Evolutionary conservation across 1,140 invertebrate genomes (phyloP), one percentile per base, ranked within the genome.

Genomic region (Bacillus rossius): DNA sequence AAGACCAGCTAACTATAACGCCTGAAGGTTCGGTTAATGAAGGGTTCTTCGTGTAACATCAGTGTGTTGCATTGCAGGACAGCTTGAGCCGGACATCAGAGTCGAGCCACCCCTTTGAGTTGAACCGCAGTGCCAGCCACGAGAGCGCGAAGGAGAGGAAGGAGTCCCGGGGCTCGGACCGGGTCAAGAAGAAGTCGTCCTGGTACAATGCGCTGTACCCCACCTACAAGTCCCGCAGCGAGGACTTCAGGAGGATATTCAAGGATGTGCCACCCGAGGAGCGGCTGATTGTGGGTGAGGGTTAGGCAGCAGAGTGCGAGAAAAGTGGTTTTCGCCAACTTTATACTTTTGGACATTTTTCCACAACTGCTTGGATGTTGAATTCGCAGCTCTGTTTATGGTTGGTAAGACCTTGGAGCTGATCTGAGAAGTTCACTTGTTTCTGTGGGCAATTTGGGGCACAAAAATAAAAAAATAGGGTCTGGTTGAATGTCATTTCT

Each of bases 191-290:
- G 67, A 87, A 87, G 58, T 79, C 82, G 19, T 79, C 79, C 64
- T 92, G 90, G 86, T 92, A 91, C 73, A 89, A 87, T 72, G 84
- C 94, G 38, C 78, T 94, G 34, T 94, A 93, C 76, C 92, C 93
- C 26, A 94, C 91, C 1, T 97, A 96, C 71, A 96, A 96, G 76
- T 93, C 91, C 47, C 81, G 90, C 61, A 92, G 88, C 37, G 91
- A 93, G 65, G 92, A 96, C 74, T 96, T 96, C 71, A 94, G 91
- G 69, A 83, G 87, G 70, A 84, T 94, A 62, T 97, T 97, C 73
- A 94, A 94, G 75, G 91, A 94, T 57, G 81, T 96, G 49, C 92
- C 94, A 19, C 81, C 86, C 65, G 91, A 94, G 69, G 94, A 98
- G 74, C 80, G 93, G 65, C 81, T 98, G 58, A 86, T 98, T 72